Conservation (phyloP, 2,888 invertebrate genomes). For the Nycteola revayana region DNA sequence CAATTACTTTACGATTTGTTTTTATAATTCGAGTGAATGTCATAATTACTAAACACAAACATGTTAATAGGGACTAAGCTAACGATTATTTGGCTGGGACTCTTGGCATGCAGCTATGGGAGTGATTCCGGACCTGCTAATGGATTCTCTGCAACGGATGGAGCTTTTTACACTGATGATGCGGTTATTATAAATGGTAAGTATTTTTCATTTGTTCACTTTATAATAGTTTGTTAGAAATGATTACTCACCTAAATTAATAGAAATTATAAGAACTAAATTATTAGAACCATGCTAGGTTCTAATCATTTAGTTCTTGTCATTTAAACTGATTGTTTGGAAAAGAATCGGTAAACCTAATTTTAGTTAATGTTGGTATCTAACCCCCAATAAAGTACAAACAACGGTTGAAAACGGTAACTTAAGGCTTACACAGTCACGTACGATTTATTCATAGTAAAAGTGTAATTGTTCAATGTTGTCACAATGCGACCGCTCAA, state of each 20-base stretch:
- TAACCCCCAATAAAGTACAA: conserved; percentile 8
- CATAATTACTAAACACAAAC: conserved; percentile 34
- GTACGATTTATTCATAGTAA: conserved; percentile 28
- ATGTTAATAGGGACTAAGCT: conserved; percentile 54
- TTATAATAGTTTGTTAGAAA: no score
- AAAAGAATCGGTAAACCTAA: no score
- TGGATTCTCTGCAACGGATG: conserved; percentile 66
- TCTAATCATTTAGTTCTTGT: no score
- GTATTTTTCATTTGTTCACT: conserved; percentile 26
- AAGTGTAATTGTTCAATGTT: conserved; percentile 40
- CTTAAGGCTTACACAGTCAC: conserved; percentile 24
- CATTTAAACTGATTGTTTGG: no score
- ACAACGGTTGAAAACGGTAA: no score
- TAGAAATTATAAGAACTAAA: no score
- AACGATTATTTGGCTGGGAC: conserved; percentile 48
- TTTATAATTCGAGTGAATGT: conserved; percentile 46
- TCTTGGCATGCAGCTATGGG: conserved; percentile 51
- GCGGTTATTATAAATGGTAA: conserved; percentile 76
- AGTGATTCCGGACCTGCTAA: conserved; percentile 50
- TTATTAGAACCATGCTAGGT: no score
- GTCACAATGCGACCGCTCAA: conserved; percentile 51
- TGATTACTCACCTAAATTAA: no score
- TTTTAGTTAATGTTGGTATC: no score
- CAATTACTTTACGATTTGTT: conserved; percentile 19
- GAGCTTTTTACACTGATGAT: conserved; percentile 71